Evolutionary conservation across 2,797 vertebrate genomes (phyloP).

Genomic region (Schizothorax lantsangensis): DNA sequence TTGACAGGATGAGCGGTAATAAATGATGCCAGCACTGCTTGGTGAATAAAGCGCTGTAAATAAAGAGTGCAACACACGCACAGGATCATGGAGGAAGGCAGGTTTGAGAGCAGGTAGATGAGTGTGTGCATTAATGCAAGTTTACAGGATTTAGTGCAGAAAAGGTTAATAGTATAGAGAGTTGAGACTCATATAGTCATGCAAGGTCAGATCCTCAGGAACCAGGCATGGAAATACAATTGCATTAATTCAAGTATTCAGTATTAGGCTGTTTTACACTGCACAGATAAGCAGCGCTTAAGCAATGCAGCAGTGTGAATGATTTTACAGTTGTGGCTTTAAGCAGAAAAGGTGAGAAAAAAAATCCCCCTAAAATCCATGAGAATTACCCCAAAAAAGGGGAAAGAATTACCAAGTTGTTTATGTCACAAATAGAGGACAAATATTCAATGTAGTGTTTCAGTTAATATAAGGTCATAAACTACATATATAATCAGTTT

Average conservation of each 20-base stretch:
- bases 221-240: slow-evolving; percentile 3
- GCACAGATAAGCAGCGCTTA: neutral
- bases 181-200: neutral
- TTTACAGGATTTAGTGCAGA: slow-evolving; percentile 15
- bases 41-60: slow-evolving; percentile 58
- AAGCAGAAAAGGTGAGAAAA: too few species aligned
- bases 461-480: neutral
- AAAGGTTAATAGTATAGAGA: slow-evolving; percentile 26
- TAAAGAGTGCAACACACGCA: slow-evolving; percentile 11
- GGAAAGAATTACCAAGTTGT: too few species aligned
- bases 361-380: too few species aligned
- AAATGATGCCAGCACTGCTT: slow-evolving; percentile 65
- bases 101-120: neutral
- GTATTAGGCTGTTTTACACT: neutral
- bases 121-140: neutral
- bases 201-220: slow-evolving; percentile 18
- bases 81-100: neutral
- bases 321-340: neutral
- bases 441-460: neutral
- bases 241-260: neutral
- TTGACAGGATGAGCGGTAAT: slow-evolving; percentile 73
- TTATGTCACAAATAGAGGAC: neutral
- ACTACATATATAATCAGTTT: neutral
- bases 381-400: too few species aligned
- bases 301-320: neutral